A percentile compares a stretch with the other conserved stretches of the same genome.
Conservation (phyloP, 2,113 vertebrate genomes). For the Emydura subglobosa region DNA sequence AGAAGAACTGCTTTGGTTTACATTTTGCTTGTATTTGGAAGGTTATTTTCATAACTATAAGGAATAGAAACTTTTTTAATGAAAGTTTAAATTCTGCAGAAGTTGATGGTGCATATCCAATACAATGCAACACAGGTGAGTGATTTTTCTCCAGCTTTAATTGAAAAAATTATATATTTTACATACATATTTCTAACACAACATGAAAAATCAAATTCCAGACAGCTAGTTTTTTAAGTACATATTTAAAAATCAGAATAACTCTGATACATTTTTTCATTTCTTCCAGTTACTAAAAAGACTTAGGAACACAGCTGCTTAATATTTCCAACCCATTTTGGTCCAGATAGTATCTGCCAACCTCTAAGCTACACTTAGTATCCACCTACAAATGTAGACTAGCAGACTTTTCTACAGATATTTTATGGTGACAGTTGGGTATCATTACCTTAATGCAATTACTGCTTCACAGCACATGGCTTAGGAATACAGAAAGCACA, state of each 20-base stretch:
- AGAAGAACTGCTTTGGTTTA: neutral
- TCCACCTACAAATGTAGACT: conserved; percentile 57
- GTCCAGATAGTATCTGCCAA: conserved; percentile 69
- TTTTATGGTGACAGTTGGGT: conserved; percentile 41
- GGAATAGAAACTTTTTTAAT: neutral
- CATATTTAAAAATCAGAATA: conserved; percentile 36
- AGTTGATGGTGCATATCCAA: neutral
- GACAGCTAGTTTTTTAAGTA: conserved; percentile 27
- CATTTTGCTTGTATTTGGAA: neutral
- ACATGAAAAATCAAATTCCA: conserved; percentile 17
- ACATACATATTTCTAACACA: neutral
- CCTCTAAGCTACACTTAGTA: conserved; percentile 62
- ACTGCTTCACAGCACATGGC: conserved; percentile 61
- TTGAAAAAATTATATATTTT: neutral
- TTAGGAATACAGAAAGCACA: conserved; percentile 63
- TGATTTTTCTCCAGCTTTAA: neutral
- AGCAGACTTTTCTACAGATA: conserved; percentile 58
- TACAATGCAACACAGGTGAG: neutral
- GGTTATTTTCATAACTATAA: neutral
- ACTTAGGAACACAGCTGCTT: conserved; percentile 57
- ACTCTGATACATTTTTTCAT: neutral
- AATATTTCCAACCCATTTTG: conserved; percentile 67
- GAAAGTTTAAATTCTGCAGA: conserved; percentile 4
- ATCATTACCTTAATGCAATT: conserved; percentile 72
- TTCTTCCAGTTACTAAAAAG: conserved; percentile 27